Evolutionary conservation across 2,113 vertebrate genomes (phyloP), one percentile per base, ranked within the genome.

Genomic region (Suricata suricatta): DNA sequence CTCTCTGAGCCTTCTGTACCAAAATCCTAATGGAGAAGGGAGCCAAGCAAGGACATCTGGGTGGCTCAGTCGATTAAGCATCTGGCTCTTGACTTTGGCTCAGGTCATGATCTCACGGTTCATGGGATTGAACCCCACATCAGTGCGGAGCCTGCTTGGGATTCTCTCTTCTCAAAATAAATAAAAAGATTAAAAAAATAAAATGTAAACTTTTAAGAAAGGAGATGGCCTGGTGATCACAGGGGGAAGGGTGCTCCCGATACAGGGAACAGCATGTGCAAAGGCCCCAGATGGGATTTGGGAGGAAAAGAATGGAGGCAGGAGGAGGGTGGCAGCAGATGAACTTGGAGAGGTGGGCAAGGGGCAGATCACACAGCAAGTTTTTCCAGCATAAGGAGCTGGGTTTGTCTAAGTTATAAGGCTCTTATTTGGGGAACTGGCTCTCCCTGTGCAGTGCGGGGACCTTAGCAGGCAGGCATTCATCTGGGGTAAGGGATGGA

Each of bases 211-310:
- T 60, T 60, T 60, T 23, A 60, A 60, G 54, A 33, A 57, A 83
- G 33, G 54, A 33, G 1, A 13, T 5, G 44, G 23, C 44, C 11
- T 17, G 0, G 0, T 17, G 89, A 4, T 31, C n/a, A 3, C 11
- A 27, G 60, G 0, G 33, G 2, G 1, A 5, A 54, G 21, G 19
- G 29, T 35, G 15, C 66, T 8, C 41, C 47, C 15, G 38, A 27
- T 14, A 17, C 5, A 27, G 21, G 38, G 19, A 69, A 17, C 0
- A 54, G 80, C 7, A 27, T n/a, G 33, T 68, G 90, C 86, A 29
- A 74, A 84, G 77, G 44, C 33, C 38, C 86, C 64, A 71, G 7
- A 16, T 35, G 10, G 27, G 35, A 50, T 71, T 13, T 11, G 4
- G 23, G 25, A 60, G 25, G 69, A 66, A 69, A 25, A 44, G n/a